Evolutionary conservation across 2,113 vertebrate species (phyloP).

Genomic region (Grammomys surdaster): DNA sequence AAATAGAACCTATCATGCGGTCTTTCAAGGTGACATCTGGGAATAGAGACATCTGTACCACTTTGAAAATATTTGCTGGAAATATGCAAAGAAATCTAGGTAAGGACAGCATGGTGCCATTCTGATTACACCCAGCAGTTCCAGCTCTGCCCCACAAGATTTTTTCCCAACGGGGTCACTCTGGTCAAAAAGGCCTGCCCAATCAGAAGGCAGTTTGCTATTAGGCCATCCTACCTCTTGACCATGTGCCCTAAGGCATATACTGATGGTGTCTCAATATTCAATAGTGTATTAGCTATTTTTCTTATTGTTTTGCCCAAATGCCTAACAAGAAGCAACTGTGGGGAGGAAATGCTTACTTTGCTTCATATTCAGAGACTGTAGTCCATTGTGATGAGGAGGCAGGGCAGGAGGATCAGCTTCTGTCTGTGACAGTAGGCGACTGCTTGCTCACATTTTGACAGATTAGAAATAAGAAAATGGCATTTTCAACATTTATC

Average conservation of each 20-base stretch:
- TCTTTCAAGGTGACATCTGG: background rate
- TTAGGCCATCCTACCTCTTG: background rate
- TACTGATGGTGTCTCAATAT: background rate
- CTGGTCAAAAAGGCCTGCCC: background rate
- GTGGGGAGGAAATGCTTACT: background rate
- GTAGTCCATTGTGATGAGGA: background rate
- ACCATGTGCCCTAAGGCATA: background rate
- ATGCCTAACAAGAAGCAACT: background rate
- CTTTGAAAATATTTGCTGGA: background rate
- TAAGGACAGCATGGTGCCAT: background rate
- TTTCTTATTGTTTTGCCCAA: background rate
- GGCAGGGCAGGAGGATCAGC: background rate
- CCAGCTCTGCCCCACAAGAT: background rate
- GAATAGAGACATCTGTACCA: background rate
- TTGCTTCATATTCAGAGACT: background rate
- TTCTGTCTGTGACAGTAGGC: background rate
- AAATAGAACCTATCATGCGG: background rate
- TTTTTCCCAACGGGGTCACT: background rate
- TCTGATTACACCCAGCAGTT: background rate
- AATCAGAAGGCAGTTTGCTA: background rate
- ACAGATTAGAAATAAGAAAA: background rate
- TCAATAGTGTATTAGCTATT: background rate
- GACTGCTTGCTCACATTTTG: background rate
- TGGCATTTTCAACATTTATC: constrained; percentile 79
- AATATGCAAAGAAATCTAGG: background rate